These are phyloP conservation scores for Myodes glareolus DNA, from an alignment of 2,113 vertebrate genomes.

Conservation along the genomic window DNA sequence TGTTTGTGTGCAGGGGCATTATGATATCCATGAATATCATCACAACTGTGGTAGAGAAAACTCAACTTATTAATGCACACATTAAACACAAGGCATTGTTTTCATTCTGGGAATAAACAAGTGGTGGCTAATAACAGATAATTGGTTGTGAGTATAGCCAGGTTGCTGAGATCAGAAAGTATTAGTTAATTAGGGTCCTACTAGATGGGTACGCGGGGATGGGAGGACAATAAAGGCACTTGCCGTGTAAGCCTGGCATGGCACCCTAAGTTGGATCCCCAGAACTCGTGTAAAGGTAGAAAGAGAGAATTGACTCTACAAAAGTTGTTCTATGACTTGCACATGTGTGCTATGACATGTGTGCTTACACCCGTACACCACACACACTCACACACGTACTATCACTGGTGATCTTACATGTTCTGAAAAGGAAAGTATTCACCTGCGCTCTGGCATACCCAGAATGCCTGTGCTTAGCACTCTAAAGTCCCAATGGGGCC, in stretches of 20 bases:
- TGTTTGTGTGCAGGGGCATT: no score
- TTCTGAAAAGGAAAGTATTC: neutral
- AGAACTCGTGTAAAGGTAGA: neutral
- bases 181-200: neutral
- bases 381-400: neutral
- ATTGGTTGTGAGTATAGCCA: neutral
- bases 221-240: neutral
- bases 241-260: no score
- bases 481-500: neutral
- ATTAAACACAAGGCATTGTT: neutral
- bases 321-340: neutral
- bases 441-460: neutral
- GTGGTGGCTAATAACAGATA: neutral
- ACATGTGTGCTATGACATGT: neutral
- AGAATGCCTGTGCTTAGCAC: neutral
- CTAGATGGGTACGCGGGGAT: neutral
- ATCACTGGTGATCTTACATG: neutral
- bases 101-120: neutral
- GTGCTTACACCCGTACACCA: neutral
- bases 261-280: neutral
- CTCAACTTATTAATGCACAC: neutral
- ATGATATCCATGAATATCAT: neutral
- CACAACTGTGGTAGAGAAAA: neutral
- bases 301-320: neutral
- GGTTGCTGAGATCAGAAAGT: neutral